These are phyloP conservation scores for Zelostemma sp. DNA, from an alignment of 1,140 invertebrate species.

Conservation along the genomic window DNA sequence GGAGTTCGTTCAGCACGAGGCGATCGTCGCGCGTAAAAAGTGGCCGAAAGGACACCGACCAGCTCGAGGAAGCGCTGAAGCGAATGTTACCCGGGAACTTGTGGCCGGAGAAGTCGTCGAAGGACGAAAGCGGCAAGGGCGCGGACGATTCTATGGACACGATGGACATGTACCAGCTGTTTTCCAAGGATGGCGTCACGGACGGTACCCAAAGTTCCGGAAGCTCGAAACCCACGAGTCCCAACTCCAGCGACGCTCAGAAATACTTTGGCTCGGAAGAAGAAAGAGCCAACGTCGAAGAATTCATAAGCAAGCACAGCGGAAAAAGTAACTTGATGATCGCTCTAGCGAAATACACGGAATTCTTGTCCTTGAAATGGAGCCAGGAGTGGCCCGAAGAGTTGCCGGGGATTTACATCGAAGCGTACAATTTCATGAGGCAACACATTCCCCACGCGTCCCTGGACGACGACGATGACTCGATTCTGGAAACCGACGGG, in stretches of 20 bases:
- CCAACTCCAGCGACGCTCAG: constrained; percentile 37
- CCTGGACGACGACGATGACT: constrained; percentile 63
- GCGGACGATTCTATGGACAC: constrained; percentile 75
- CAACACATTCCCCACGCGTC: constrained; percentile 69
- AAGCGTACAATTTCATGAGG: constrained; percentile 72
- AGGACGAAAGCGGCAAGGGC: constrained; percentile 64
- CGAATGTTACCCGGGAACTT: constrained; percentile 73
- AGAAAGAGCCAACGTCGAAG: constrained; percentile 76
- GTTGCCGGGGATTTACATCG: constrained; percentile 73
- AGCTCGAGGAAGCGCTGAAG: constrained; percentile 75
- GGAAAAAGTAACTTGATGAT: constrained; percentile 74
- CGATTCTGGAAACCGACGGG: constrained; percentile 70
- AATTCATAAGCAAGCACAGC: constrained; percentile 74
- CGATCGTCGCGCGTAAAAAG: constrained; percentile 76
- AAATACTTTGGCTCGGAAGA: constrained; percentile 77
- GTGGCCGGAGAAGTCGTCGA: constrained; percentile 68
- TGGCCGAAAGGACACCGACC: constrained; percentile 72
- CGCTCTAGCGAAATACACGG: constrained; percentile 74
- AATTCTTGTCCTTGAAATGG: constrained; percentile 74
- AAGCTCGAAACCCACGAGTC: constrained; percentile 61
- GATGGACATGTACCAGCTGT: constrained; percentile 75
- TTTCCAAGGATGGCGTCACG: constrained; percentile 70
- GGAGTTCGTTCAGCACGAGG: constrained; percentile 76
- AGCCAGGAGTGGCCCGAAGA: constrained; percentile 75
- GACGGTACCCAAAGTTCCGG: constrained; percentile 59